phyloP scores from a whole-genome alignment of 2,888 invertebrate genomes.

The Microdon myrmicae region DNA sequence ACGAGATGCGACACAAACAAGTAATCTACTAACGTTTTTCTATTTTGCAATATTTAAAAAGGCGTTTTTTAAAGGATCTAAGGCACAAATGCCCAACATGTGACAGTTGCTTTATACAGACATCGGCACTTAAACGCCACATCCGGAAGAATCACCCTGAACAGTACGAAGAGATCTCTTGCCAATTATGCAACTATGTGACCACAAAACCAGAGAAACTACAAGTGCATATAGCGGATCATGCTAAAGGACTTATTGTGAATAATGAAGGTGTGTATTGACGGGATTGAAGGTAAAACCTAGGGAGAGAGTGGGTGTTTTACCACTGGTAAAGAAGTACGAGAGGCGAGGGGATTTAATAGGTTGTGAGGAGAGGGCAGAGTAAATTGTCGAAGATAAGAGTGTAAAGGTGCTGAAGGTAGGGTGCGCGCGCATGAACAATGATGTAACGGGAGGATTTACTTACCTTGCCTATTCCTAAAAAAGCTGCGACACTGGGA shows the following conservation, averaged over 20 bases:
- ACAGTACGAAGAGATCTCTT: constrained; percentile 60
- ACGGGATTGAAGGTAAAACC: too few relatives aligned
- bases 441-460: too few relatives aligned
- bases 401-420: too few relatives aligned
- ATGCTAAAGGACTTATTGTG: constrained; percentile 60
- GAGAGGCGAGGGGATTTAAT: too few relatives aligned
- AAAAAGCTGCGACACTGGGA: too few relatives aligned
- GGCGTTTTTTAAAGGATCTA: constrained; percentile 58
- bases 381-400: too few relatives aligned
- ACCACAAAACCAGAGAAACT: constrained; percentile 59
- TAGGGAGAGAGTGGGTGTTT: too few relatives aligned
- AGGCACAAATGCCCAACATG: constrained; percentile 77
- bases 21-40: constrained; percentile 21
- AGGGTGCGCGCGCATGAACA: too few relatives aligned
- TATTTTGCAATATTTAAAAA: constrained; percentile 1
- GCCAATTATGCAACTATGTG: constrained; percentile 61
- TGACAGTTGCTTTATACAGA: constrained; percentile 76
- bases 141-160: constrained; percentile 70
- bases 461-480: too few relatives aligned
- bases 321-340: too few relatives aligned
- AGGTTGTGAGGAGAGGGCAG: too few relatives aligned
- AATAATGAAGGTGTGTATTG: constrained; percentile 58
- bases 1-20: constrained; percentile 72
- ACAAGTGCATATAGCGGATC: constrained; percentile 61
- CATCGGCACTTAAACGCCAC: constrained; percentile 74